phyloP scores from a whole-genome alignment of 2,113 vertebrate genomes.

The Labeo catla region DNA sequence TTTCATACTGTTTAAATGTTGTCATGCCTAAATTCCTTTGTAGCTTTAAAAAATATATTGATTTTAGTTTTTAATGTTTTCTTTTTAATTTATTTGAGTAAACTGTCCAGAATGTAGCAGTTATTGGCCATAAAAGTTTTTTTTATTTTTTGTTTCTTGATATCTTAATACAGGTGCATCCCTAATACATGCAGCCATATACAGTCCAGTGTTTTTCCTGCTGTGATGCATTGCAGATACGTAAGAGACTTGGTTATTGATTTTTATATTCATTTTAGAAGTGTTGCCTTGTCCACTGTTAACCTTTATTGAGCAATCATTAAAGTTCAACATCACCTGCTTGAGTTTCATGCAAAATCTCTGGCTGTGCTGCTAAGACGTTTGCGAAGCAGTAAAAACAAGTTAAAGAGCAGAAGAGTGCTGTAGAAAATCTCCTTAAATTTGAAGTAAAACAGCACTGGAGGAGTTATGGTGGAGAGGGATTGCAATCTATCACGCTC shows the following conservation, averaged over 20 bases:
- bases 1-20: background rate
- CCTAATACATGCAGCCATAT: no score
- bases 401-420: background rate
- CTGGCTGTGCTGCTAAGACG: background rate
- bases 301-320: conserved; percentile 1
- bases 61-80: background rate
- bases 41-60: background rate
- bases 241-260: background rate
- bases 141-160: background rate
- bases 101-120: background rate
- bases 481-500: conserved; percentile 49
- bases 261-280: background rate
- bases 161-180: background rate
- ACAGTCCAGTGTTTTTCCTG: background rate
- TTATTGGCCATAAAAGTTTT: background rate
- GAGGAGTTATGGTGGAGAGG: conserved; percentile 33
- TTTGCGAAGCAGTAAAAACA: conserved; percentile 15
- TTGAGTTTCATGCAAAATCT: background rate
- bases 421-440: conserved; percentile 32
- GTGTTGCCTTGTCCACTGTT: background rate
- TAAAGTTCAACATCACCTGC: background rate
- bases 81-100: no score
- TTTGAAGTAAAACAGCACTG: conserved; percentile 31
- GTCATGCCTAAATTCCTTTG: background rate
- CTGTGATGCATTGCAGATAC: background rate